Conservation (phyloP, 1,140 invertebrate genomes). For the Drosophila pectinifera region DNA sequence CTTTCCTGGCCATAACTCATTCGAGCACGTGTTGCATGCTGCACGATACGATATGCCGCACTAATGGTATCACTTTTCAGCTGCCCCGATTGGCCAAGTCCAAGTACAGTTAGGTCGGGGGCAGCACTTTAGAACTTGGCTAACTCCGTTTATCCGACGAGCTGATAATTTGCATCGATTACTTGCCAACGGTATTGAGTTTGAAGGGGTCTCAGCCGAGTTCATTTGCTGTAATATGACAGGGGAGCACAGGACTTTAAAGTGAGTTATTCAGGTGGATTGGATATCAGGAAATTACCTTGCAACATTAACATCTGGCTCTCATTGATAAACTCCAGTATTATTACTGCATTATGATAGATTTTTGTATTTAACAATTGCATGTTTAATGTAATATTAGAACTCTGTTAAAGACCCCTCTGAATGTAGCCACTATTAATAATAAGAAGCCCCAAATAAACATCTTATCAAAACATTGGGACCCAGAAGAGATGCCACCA, state of each 20-base stretch:
- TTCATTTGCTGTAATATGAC: not conserved
- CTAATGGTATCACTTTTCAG: constrained; percentile 77
- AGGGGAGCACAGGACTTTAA: not conserved
- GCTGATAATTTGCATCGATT: constrained; percentile 74
- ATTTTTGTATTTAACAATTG: not conserved
- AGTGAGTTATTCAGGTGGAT: not conserved
- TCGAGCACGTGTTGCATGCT: constrained; percentile 77
- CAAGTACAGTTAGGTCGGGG: constrained; percentile 50
- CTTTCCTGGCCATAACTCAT: constrained; percentile 64
- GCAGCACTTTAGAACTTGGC: constrained; percentile 48
- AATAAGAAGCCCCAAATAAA: constrained; percentile 29
- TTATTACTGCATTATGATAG: no score
- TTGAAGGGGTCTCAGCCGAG: constrained; percentile 4
- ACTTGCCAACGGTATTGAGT: constrained; percentile 49
- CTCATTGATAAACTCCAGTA: not conserved
- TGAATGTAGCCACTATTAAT: constrained; percentile 10
- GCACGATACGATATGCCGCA: constrained; percentile 58
- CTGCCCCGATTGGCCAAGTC: constrained; percentile 29
- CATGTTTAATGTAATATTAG: no score
- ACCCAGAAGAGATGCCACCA: constrained; percentile 10
- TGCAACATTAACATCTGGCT: not conserved
- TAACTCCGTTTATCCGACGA: constrained; percentile 64
- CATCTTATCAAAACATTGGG: constrained; percentile 39
- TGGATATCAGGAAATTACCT: not conserved
- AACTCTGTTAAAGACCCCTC: not conserved